Base-by-base conservation (phyloP, 1,140 invertebrate species). In the Aphaenogaster ashmeadi region DNA sequence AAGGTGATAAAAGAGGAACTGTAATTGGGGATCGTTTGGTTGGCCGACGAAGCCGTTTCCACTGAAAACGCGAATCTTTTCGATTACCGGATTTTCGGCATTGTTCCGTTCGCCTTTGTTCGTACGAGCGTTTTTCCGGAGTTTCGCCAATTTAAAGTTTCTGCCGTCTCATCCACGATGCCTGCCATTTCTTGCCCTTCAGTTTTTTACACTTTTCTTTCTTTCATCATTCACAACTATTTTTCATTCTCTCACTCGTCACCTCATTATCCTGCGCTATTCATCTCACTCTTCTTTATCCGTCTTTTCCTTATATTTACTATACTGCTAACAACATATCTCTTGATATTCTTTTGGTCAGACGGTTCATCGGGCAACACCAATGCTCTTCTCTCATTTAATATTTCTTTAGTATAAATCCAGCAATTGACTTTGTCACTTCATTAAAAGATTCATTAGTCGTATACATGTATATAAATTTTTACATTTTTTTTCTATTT, bases 91-190 rank as follows among this genome's bases (percentile, higher is more conserved):
- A 83, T 83, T 83, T 83, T 83, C 67, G 67, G 38, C 52, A 83
- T 74, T 83, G 80, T 83, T 83, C 66, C 84, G 74, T 89, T 54
- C 79, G 77, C 78, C 88, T 90, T 90, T 90, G 88, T 90, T 74
- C 74, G 77, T 62, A 66, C 62, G 71, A 87, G 77, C 89, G 85
- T 90, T 90, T 90, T 90, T 87, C 77, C 88, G 71, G 66, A 62
- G 78, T 89, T 90, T 89, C 87, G 85, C 58, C 88, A 80, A 80
- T 77, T 80, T 84, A 21, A 79, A 90, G 66, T 90, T 90, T 86
- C 66, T 56, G 21, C 64, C 64, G 62, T 66, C 85, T 89, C 87
- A 87, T 90, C 88, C 64, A n/a, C 56, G 64, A 36, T 58, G 72
- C 54, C 85, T 67, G 84, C 69, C 69, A 58, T 78, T 81, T 81